Evolutionary conservation across 2,888 invertebrate genomes (phyloP).

Genomic region (Ashinkailepas kermadecensis): DNA sequence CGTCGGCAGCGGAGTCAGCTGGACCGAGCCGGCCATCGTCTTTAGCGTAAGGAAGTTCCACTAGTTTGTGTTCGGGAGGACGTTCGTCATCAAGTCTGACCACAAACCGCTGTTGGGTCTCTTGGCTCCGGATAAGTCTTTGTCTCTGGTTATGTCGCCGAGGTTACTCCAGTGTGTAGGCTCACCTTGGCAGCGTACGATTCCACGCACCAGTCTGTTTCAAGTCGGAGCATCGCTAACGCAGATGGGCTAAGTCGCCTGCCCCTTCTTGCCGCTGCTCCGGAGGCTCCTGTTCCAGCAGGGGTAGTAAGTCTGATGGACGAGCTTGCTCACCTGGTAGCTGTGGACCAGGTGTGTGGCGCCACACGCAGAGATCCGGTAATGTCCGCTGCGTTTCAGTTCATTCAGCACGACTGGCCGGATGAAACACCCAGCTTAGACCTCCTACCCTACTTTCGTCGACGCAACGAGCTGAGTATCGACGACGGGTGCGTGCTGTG

Average conservation of each 20-base stretch:
- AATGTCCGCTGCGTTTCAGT: no score
- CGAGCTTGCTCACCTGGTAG: neutral
- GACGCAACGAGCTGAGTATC: neutral
- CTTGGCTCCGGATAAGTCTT: slow-evolving; percentile 5
- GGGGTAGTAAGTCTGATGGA: neutral
- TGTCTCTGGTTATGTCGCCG: neutral
- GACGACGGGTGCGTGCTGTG: neutral
- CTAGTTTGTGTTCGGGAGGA: slow-evolving; percentile 36
- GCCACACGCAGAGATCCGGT: neutral
- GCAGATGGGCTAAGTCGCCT: no score
- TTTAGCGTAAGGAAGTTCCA: slow-evolving; percentile 37
- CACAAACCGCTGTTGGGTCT: slow-evolving; percentile 35
- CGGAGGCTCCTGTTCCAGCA: slow-evolving; percentile 5
- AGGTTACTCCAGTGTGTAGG: neutral
- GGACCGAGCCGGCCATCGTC: slow-evolving; percentile 35
- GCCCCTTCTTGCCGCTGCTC: neutral
- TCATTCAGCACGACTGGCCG: no score
- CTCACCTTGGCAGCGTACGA: no score
- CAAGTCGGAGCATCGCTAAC: no score
- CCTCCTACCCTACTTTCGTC: neutral
- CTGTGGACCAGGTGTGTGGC: neutral
- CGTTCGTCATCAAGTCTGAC: slow-evolving; percentile 36
- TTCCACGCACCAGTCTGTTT: no score
- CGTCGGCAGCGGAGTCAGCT: slow-evolving; percentile 25
- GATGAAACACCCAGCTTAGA: no score